Evolutionary conservation across 2,797 vertebrate genomes (phyloP).

Genomic region (Oreochromis grahami): DNA sequence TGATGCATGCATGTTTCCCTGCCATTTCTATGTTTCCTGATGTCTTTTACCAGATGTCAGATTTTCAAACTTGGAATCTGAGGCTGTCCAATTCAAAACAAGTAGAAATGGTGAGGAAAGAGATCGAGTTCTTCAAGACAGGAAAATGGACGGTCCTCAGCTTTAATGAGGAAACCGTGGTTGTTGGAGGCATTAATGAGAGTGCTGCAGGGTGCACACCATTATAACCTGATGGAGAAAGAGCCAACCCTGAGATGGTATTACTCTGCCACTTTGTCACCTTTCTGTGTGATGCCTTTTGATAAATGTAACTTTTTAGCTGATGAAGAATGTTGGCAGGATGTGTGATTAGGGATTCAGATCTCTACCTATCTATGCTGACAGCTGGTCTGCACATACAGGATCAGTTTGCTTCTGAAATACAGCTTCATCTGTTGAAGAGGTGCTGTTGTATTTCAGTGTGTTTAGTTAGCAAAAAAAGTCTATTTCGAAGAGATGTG

Average conservation of each 20-base stretch:
- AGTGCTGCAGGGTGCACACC: background rate
- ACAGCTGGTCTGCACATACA: constrained; percentile 17
- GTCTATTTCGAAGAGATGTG: background rate
- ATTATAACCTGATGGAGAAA: background rate
- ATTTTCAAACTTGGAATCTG: background rate
- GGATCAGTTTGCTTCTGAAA: background rate
- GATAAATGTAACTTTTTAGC: background rate
- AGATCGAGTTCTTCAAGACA: background rate
- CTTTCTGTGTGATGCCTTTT: background rate
- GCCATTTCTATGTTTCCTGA: background rate
- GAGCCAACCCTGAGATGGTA: background rate
- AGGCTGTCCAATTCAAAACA: background rate
- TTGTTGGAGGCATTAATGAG: background rate
- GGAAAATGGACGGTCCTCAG: background rate
- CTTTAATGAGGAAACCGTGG: background rate
- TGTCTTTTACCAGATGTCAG: background rate
- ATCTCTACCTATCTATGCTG: background rate
- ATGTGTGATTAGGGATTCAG: background rate
- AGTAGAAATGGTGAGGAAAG: background rate
- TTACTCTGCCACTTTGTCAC: background rate
- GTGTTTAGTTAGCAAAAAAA: background rate
- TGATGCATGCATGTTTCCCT: background rate
- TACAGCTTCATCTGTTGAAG: background rate
- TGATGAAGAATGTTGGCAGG: background rate
- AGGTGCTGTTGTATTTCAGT: background rate